A percentile compares a stretch with the other conserved stretches of the same genome.
phyloP scores from a whole-genome alignment of 2,888 invertebrate species.

The Drosophila robusta region DNA sequence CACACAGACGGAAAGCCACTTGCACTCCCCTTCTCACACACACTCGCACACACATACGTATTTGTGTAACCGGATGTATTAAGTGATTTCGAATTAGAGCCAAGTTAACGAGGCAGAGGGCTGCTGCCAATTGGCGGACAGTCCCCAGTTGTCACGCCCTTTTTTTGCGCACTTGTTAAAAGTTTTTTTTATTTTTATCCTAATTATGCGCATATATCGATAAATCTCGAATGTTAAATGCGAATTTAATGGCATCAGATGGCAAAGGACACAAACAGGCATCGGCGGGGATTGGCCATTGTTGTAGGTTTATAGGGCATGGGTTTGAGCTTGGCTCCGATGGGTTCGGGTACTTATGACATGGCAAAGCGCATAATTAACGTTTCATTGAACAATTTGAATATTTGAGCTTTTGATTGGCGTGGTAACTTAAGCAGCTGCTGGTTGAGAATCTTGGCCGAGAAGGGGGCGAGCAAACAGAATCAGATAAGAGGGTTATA shows the following conservation, averaged over 20 bases:
- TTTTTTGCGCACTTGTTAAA: not conserved
- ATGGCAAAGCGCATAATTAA: slow-evolving; percentile 60
- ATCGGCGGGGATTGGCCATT: not conserved
- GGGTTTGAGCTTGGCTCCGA: not conserved
- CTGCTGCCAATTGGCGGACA: slow-evolving; percentile 20
- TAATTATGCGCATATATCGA: slow-evolving; percentile 34
- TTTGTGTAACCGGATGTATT: slow-evolving; percentile 45
- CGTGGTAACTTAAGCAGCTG: slow-evolving; percentile 55
- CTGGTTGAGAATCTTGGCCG: not conserved
- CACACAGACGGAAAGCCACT: not conserved
- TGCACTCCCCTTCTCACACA: not conserved
- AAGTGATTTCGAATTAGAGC: slow-evolving; percentile 69
- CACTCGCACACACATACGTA: not conserved
- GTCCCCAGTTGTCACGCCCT: slow-evolving; percentile 6
- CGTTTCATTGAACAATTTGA: slow-evolving; percentile 63
- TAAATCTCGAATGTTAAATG: slow-evolving; percentile 19
- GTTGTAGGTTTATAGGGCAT: not conserved
- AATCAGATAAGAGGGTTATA: slow-evolving; percentile 2
- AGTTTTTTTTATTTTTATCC: not conserved
- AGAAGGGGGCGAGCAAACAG: not conserved
- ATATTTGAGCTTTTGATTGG: slow-evolving; percentile 60
- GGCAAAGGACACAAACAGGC: slow-evolving; percentile 17
- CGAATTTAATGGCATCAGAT: slow-evolving; percentile 22
- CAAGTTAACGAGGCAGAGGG: slow-evolving; percentile 6
- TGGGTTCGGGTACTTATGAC: slow-evolving; percentile 2